A percentile compares a stretch with the other conserved stretches of the same genome.
phyloP scores from a whole-genome alignment of 2,113 vertebrate genomes.

The Myrmecophaga tridactyla region DNA sequence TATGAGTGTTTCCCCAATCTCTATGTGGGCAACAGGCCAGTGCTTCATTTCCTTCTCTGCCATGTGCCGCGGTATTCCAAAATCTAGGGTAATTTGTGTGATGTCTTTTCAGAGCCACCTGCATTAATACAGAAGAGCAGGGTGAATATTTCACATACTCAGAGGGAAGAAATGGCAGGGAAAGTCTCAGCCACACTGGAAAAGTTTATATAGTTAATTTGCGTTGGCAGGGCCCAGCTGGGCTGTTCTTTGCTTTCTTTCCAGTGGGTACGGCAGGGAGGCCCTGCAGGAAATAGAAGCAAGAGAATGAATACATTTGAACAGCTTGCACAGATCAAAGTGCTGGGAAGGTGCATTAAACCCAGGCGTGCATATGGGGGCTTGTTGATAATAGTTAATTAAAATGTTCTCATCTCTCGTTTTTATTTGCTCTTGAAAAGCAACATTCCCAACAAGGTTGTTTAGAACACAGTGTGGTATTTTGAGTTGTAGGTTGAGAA shows the following conservation, averaged over 20 bases:
- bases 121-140: not conserved
- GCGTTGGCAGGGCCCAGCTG: constrained; percentile 7
- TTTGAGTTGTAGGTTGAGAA: not conserved
- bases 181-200: not conserved
- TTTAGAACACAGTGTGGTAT: not conserved
- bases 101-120: not conserved
- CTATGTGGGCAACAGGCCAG: not conserved
- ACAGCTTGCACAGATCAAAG: constrained; percentile 20
- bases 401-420: constrained; percentile 41
- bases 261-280: not conserved
- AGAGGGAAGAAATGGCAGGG: constrained; percentile 23
- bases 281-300: not conserved
- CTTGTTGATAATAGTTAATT: constrained; percentile 2
- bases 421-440: constrained; percentile 10
- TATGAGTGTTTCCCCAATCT: not conserved
- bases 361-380: not conserved
- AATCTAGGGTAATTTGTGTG: not conserved
- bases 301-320: not conserved
- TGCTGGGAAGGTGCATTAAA: not conserved
- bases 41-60: not conserved
- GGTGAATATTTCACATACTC: not conserved
- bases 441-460: not conserved
- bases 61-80: not conserved
- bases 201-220: constrained; percentile 54
- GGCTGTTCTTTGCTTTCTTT: constrained; percentile 43